Evolutionary conservation across 2,888 invertebrate species (phyloP).

Genomic region (Drosophila tanythrix): DNA sequence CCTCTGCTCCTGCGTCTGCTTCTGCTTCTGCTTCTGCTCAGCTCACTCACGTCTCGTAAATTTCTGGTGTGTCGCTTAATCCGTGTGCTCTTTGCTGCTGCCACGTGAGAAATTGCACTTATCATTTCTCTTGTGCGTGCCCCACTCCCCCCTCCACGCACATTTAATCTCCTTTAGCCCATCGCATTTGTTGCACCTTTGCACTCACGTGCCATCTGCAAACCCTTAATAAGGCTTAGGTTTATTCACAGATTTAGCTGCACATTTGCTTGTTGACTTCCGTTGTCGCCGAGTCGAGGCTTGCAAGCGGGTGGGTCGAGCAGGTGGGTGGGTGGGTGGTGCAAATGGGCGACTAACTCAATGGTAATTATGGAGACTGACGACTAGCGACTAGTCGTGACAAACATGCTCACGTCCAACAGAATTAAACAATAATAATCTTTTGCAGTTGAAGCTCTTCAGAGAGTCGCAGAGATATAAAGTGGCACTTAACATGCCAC

Average conservation of each 20-base stretch:
- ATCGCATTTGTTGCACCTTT: conserved; percentile 2
- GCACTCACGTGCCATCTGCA: conserved; percentile 9
- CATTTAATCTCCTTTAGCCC: conserved; percentile 7
- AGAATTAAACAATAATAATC: not conserved
- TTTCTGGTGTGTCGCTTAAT: conserved; percentile 71
- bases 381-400: not conserved
- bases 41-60: conserved; percentile 69
- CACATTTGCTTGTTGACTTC: conserved; percentile 6
- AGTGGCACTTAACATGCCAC: not conserved
- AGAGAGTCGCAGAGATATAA: not conserved
- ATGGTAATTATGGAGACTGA: conserved; percentile 22
- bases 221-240: conserved; percentile 43
- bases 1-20: conserved; percentile 15
- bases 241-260: conserved; percentile 35
- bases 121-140: conserved; percentile 48
- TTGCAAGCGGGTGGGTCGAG: not conserved
- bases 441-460: not conserved
- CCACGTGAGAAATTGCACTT: conserved; percentile 79
- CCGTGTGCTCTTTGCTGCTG: conserved; percentile 59
- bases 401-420: not conserved
- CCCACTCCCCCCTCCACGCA: not conserved
- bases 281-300: not conserved
- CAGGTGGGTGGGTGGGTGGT: not conserved
- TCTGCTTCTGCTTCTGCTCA: conserved; percentile 33
- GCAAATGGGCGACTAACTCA: not conserved